Percentiles rank a stretch among this genome's conserved stretches.
phyloP scores from a whole-genome alignment of 2,113 vertebrate genomes.

The Uropsilus gracilis region DNA sequence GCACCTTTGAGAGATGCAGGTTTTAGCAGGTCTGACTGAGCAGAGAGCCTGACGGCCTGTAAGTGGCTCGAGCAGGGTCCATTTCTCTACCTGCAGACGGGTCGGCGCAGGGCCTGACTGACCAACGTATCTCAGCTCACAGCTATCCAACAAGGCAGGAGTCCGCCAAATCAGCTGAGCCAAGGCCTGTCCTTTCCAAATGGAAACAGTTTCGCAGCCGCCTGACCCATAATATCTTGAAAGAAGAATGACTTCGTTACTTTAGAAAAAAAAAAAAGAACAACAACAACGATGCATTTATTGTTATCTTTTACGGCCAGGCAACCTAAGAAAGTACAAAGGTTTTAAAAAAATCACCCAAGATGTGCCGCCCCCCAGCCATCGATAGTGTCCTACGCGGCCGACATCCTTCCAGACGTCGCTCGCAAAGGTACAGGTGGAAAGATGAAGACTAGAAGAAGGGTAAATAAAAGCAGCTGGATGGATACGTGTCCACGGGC shows the following conservation, averaged over 20 bases:
- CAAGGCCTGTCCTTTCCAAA: background rate
- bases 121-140: background rate
- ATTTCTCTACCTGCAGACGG: background rate
- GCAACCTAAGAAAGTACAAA: conserved; percentile 53
- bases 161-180: background rate
- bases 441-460: conserved; percentile 17
- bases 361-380: conserved; percentile 5
- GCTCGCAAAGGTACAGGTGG: background rate
- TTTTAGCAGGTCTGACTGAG: background rate
- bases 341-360: background rate
- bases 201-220: background rate
- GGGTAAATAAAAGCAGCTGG: background rate
- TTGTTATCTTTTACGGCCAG: conserved; percentile 48
- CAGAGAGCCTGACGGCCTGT: background rate
- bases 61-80: background rate
- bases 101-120: background rate
- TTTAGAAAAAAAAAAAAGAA: conserved; percentile 33
- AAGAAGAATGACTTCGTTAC: conserved; percentile 68
- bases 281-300: conserved; percentile 61
- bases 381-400: conserved; percentile 9
- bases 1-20: background rate
- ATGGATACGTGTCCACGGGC: background rate
- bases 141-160: background rate
- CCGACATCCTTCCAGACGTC: conserved; percentile 22
- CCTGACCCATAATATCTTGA: conserved; percentile 23